Conservation (phyloP, 2,888 invertebrate species). For the Phaedon cochleariae region DNA sequence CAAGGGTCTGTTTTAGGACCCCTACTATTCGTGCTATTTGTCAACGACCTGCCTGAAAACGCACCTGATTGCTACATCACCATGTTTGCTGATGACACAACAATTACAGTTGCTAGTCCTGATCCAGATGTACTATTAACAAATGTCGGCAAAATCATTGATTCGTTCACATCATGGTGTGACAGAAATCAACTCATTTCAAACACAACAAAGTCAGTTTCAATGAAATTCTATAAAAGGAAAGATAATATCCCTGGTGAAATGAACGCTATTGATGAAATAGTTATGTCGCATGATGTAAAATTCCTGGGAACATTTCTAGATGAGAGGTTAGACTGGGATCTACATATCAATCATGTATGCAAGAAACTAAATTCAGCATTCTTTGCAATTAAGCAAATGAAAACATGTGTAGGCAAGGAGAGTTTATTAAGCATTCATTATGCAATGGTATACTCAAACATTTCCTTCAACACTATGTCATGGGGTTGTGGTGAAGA, state of each 20-base stretch:
- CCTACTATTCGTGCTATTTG: too few species aligned
- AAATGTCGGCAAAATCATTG: constrained; percentile 7
- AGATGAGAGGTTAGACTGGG: constrained; percentile 2
- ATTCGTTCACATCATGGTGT: constrained; percentile 5
- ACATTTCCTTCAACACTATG: not conserved
- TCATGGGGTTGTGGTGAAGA: not conserved
- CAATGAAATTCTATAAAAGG: not conserved
- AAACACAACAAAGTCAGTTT: not conserved
- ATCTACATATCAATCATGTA: not conserved
- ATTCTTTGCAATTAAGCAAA: too few species aligned
- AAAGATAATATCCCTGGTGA: not conserved
- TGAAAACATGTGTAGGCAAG: not conserved
- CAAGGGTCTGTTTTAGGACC: too few species aligned
- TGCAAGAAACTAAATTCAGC: too few species aligned
- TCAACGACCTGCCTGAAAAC: too few species aligned
- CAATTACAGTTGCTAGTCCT: too few species aligned
- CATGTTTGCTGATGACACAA: too few species aligned
- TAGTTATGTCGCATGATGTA: not conserved
- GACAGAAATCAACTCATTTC: constrained; percentile 4
- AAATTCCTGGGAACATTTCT: not conserved
- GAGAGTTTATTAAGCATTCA: not conserved
- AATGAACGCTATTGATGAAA: not conserved
- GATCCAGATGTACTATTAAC: too few species aligned
- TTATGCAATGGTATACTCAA: not conserved
- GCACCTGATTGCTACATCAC: too few species aligned